Evolutionary conservation across 35 echinoderm and acorn worm species (phyloP), one percentile per base, ranked within the genome.

Genomic region (Lytechinus variegatus): DNA sequence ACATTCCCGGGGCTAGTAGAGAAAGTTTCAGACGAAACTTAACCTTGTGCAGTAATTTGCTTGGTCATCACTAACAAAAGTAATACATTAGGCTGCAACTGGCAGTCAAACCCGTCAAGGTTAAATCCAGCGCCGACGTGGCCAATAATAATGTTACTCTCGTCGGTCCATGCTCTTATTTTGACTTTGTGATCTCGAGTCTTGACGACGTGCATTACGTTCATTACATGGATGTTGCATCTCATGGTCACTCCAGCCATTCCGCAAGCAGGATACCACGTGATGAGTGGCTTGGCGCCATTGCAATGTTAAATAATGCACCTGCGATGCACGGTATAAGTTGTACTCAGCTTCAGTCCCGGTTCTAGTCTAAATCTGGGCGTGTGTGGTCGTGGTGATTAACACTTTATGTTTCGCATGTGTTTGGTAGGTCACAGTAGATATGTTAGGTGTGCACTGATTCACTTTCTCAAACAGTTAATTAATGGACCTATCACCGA

Each of bases 101-200:
- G 88, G 88, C 28, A 90, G 88, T 33, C 88, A 90, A 54, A 79
- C 88, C 24, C 28, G 88, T 90, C 88, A 90, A 90, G 88, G 88
- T 54, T 90, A 90, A 9, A 90, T 90, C 52, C 66, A n/a, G 66
- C 88, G 88, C 88, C 88, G 52, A 90, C 88, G 88, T 90, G 88
- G 88, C 88, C 88, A 90, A 90, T 79, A 54, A 90, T 90, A 54
- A 90, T 90, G 88, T 90, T 90, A 10, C 66, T 79, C 66, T 24
- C 24, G 33, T 44, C 33, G 33, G 33, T 44, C 33, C 33, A 1
- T 44, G 33, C 33, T 44, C 33, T 44, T 44, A 7, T 79, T 79
- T 79, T 19, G 16, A 16, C 19, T n/a, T 16, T 79, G 19, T 79
- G 66, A 79, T 19, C 66, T 79, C n/a, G 66, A 44, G 33, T 44